Conservation (phyloP, 2,888 invertebrate species). For the Trachelus tabidus region DNA sequence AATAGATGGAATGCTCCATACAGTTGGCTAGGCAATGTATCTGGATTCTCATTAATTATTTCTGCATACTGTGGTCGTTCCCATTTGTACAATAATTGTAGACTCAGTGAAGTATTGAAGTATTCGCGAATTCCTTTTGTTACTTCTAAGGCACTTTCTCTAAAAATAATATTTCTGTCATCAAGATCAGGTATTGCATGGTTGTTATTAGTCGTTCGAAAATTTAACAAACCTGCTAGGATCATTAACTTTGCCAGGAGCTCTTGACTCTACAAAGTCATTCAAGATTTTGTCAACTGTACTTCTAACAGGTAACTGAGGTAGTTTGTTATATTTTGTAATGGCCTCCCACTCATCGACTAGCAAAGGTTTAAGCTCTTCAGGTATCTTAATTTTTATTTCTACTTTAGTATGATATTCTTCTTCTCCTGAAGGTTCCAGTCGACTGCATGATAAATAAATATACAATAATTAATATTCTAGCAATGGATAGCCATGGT, state of each 20-base stretch:
- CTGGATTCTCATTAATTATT: slow-evolving; percentile 80
- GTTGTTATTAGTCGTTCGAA: neutral
- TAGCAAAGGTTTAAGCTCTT: slow-evolving; percentile 90
- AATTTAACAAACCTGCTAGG: slow-evolving; percentile 69
- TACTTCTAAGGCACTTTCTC: slow-evolving; percentile 56
- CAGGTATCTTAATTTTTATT: slow-evolving; percentile 92
- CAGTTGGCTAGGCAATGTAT: slow-evolving; percentile 82
- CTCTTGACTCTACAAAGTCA: slow-evolving; percentile 86
- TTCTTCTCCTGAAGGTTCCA: slow-evolving; percentile 55
- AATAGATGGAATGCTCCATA: slow-evolving; percentile 93
- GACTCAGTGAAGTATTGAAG: slow-evolving; percentile 92
- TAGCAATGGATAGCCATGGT: neutral
- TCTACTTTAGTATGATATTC: slow-evolving; percentile 68
- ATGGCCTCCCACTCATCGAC: slow-evolving; percentile 97
- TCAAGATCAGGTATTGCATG: neutral
- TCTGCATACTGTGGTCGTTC: slow-evolving; percentile 93
- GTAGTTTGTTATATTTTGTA: slow-evolving; percentile 85
- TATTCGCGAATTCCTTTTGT: slow-evolving; percentile 87
- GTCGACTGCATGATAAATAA: slow-evolving; percentile 38
- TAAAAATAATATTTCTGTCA: slow-evolving; percentile 20
- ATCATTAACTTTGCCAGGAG: slow-evolving; percentile 81
- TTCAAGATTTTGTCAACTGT: slow-evolving; percentile 89
- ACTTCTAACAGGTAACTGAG: slow-evolving; percentile 84
- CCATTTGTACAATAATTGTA: slow-evolving; percentile 93
- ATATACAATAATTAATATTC: neutral